Evolutionary conservation across 2,888 invertebrate species (phyloP), one percentile per base, ranked within the genome.

Genomic region (Stramonita haemastoma): DNA sequence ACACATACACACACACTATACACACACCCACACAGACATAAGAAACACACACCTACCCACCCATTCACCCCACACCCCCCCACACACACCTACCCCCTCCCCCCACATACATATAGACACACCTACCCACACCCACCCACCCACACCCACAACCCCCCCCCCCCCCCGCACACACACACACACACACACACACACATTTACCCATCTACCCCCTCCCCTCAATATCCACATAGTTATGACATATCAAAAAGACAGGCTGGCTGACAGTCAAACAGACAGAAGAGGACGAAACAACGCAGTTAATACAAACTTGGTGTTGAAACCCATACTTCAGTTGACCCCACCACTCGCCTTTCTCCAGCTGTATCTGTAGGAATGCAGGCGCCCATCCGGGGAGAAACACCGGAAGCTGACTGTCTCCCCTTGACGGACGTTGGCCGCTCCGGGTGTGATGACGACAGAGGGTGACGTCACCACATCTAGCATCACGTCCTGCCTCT

Each of bases 391-490:
- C 1, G 92, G 93, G 0, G 94, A 94, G 56, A 94, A 91, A 85
- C 94, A 94, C 19, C 87, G 87, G 73, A 87, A 87, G 26, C 91
- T 92, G n/a, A 93, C 89, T 5, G 90, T 88, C 32, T 91, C 87
- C 0, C 93, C 92, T 29, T 89, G 70, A 6, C 87, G 87, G 17
- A 94, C 92, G 29, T 93, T 93, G 0, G 91, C 89, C 15, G 93
- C 92, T 90, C 94, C 91, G 0, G 94, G 94, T 73, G 93, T 92
- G 46, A 94, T 91, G 86, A 94, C 93, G 60, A 94, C 92, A 46
- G 92, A 90, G 0, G 94, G 94, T 17, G 90, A 91, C 34, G 93
- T 92, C 70, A 93, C 92, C 32, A 94, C 94, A 29, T 92, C 92
- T 0, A 94, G 92, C 26, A 85, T 84, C 1, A 94, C 90, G 0